A percentile compares a stretch with the other conserved stretches of the same genome.
phyloP scores from a whole-genome alignment of 2,888 invertebrate genomes.

The Hipparchia sbordonii region DNA sequence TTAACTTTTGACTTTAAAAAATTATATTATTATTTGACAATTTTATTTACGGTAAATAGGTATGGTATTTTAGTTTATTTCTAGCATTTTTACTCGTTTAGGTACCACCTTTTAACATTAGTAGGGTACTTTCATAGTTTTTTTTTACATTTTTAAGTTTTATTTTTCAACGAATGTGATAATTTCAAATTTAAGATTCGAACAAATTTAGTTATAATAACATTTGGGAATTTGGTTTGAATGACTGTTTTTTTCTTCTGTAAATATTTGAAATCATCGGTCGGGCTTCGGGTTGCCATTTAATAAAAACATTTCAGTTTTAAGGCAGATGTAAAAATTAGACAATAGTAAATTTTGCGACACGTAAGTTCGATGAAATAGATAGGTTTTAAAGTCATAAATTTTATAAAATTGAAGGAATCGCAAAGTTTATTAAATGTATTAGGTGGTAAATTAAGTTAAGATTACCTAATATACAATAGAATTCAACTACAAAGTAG shows the following conservation, averaged over 20 bases:
- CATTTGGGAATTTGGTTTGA: conserved; percentile 30
- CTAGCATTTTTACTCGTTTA: conserved; percentile 43
- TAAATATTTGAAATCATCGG: conserved; percentile 43
- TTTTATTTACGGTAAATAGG: conserved; percentile 25
- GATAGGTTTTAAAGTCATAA: neutral
- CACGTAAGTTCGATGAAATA: neutral
- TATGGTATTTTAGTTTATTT: conserved; percentile 33
- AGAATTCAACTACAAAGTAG: neutral
- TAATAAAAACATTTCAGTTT: conserved; percentile 33
- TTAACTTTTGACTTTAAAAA: conserved; percentile 17
- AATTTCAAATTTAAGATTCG: conserved; percentile 43
- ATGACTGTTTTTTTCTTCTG: conserved; percentile 48
- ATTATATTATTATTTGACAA: conserved; percentile 4
- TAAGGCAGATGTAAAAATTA: conserved; percentile 35
- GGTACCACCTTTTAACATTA: conserved; percentile 41
- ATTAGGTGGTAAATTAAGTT: conserved; percentile 21
- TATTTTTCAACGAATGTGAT: conserved; percentile 47
- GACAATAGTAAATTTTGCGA: conserved; percentile 19
- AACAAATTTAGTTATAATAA: conserved; percentile 43
- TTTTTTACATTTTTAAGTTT: conserved; percentile 36
- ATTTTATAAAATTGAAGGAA: conserved; percentile 11
- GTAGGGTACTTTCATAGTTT: conserved; percentile 28
- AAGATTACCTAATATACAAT: neutral
- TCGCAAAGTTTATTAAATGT: conserved; percentile 19
- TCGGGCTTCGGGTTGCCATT: conserved; percentile 64